Conservation (phyloP, 2,797 vertebrate genomes). For the Tragelaphus oryx region DNA sequence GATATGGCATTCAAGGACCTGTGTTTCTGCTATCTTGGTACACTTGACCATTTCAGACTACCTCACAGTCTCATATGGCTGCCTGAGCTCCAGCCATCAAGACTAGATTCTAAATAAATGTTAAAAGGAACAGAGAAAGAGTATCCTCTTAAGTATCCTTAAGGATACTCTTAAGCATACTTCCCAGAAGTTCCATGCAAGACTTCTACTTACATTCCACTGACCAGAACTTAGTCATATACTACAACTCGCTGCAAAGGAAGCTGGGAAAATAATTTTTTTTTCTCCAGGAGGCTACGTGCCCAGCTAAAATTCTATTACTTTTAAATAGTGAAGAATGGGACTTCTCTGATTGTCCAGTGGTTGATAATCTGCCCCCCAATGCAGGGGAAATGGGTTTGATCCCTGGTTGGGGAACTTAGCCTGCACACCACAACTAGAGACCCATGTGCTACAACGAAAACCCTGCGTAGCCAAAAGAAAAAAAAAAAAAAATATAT, state of each 20-base stretch:
- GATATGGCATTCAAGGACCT: not conserved
- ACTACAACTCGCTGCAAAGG: conserved; percentile 19
- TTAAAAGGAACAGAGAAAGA: not conserved
- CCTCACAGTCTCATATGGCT: not conserved
- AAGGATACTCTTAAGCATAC: not conserved
- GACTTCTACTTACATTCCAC: not conserved
- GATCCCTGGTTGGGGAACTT: not conserved
- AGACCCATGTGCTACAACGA: not conserved
- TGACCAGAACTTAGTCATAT: not conserved
- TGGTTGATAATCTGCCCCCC: not conserved
- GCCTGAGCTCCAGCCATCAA: not conserved
- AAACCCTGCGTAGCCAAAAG: not conserved
- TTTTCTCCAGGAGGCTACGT: not conserved
- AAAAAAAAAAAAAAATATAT: no score
- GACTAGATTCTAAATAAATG: conserved; percentile 9
- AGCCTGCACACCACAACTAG: not conserved
- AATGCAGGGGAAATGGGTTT: not conserved
- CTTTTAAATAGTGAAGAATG: not conserved
- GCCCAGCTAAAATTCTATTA: conserved; percentile 31
- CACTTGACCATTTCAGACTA: not conserved
- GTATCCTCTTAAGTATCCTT: not conserved
- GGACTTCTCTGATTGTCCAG: not conserved
- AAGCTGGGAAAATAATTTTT: not conserved
- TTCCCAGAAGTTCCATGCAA: not conserved
- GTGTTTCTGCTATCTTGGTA: not conserved